These are phyloP conservation scores for Palythoa heliodiscus DNA, from an alignment of 92 coral and sea anemone species.

Conservation along the genomic window DNA sequence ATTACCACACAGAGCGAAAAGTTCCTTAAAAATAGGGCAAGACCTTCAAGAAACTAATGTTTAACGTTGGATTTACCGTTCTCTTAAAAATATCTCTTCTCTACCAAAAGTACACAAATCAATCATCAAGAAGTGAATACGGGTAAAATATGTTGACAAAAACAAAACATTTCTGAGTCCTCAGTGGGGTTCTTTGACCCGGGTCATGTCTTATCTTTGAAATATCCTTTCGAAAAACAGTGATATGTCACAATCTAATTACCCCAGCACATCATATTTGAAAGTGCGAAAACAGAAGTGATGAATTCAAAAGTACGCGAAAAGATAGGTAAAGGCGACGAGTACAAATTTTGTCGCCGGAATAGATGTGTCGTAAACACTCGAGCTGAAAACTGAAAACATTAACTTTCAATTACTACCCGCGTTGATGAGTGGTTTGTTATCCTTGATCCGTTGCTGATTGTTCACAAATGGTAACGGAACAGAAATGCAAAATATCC, in stretches of 20 bases:
- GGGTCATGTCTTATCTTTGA: not conserved
- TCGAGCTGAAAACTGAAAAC: not conserved
- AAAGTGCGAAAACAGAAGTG: not conserved
- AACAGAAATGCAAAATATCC: not conserved
- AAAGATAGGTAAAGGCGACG: not conserved
- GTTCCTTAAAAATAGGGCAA: not conserved
- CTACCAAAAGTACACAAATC: not conserved
- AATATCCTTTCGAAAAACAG: not conserved
- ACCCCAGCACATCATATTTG: not conserved
- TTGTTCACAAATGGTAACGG: too few species aligned
- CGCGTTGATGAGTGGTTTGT: not conserved
- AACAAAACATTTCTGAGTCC: not conserved
- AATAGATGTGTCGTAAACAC: not conserved
- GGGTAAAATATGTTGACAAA: not conserved
- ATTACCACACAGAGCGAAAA: constrained; percentile 8
- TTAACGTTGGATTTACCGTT: not conserved
- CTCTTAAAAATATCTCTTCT: not conserved
- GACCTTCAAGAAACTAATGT: not conserved
- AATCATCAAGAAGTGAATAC: not conserved
- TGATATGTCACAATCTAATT: not conserved
- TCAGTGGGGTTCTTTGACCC: constrained; percentile 29
- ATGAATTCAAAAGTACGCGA: not conserved
- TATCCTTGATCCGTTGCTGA: not conserved
- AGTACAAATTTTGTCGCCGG: not conserved
- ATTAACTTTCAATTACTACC: not conserved